Evolutionary conservation across 2,113 vertebrate species (phyloP).

Genomic region (Arizona elegans): DNA sequence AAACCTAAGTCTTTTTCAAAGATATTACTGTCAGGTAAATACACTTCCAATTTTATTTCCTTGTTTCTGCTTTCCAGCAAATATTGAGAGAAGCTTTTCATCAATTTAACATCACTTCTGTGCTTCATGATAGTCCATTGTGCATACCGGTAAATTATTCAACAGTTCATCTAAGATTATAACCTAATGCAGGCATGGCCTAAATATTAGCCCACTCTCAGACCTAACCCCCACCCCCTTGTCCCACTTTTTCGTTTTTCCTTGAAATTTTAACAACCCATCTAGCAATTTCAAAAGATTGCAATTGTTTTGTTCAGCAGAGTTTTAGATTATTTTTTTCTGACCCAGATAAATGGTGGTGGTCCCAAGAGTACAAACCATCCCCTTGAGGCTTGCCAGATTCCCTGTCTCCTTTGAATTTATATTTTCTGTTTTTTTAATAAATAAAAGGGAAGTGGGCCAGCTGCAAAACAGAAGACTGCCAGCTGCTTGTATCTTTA

Average conservation of each 20-base stretch:
- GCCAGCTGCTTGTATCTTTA: neutral
- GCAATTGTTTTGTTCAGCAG: neutral
- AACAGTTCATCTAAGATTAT: neutral
- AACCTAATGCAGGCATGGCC: neutral
- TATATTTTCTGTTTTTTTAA: neutral
- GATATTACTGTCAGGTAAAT: neutral
- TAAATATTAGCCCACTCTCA: neutral
- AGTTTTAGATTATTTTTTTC: neutral
- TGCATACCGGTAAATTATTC: neutral
- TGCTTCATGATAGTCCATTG: neutral
- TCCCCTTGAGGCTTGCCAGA: neutral
- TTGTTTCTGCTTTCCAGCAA: neutral
- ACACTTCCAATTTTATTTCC: neutral
- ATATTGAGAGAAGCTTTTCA: neutral
- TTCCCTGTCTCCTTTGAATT: neutral
- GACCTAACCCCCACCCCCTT: neutral
- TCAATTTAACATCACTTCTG: neutral
- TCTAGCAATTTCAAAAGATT: neutral
- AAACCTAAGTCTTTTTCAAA: neutral
- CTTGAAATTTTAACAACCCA: neutral
- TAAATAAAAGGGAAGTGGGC: neutral
- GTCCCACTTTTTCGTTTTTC: neutral
- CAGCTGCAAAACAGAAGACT: neutral
- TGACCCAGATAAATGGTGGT: neutral
- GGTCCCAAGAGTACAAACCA: neutral